These are phyloP conservation scores for Potamarius usumacintae DNA, from an alignment of 2,113 vertebrate species.

Conservation along the genomic window DNA sequence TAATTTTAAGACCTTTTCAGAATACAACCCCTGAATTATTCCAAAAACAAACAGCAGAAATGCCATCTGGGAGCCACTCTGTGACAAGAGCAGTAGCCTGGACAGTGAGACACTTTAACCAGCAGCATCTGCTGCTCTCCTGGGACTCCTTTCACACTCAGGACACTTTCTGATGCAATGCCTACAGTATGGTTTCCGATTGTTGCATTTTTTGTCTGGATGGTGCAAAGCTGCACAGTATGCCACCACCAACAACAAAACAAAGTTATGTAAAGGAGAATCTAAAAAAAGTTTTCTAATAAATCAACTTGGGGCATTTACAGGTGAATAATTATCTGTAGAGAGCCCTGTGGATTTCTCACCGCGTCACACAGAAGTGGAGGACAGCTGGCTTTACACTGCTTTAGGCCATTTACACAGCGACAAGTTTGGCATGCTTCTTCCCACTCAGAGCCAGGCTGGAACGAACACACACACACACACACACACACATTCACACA, in stretches of 20 bases:
- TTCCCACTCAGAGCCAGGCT: constrained; percentile 72
- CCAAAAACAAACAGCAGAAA: not conserved
- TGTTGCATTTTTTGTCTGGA: not conserved
- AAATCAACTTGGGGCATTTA: not conserved
- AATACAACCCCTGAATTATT: not conserved
- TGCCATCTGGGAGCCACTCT: constrained; percentile 28
- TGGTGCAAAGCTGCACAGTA: not conserved
- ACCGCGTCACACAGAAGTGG: constrained; percentile 68
- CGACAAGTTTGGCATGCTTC: constrained; percentile 68
- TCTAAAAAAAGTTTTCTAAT: not conserved
- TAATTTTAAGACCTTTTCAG: too few relatives aligned
- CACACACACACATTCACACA: not conserved
- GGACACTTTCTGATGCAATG: constrained; percentile 41
- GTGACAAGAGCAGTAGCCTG: constrained; percentile 38
- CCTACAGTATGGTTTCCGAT: constrained; percentile 8
- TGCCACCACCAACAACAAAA: not conserved
- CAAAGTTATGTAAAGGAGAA: not conserved
- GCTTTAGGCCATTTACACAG: constrained; percentile 65
- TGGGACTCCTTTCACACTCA: not conserved
- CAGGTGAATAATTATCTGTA: constrained; percentile 17
- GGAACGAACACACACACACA: constrained; percentile 3
- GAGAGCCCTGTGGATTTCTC: constrained; percentile 18
- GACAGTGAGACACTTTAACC: constrained; percentile 39
- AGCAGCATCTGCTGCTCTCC: constrained; percentile 37
- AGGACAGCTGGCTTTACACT: constrained; percentile 65